phyloP scores from a whole-genome alignment of 2,113 vertebrate species.

The Serinus canaria region DNA sequence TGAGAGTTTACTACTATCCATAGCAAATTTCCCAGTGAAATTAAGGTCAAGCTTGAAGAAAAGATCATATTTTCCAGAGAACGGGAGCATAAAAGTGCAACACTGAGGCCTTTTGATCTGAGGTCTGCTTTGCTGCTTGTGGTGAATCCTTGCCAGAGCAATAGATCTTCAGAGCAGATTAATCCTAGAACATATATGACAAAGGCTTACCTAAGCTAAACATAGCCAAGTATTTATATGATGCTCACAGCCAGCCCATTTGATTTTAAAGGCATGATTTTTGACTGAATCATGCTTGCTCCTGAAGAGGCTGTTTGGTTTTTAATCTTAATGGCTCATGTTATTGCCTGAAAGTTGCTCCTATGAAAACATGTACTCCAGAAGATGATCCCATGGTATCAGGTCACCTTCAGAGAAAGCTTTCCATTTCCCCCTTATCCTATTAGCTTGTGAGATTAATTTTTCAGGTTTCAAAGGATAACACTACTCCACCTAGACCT shows the following conservation, averaged over 20 bases:
- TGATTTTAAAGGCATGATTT: not conserved
- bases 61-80: not conserved
- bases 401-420: not conserved
- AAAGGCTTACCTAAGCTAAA: not conserved
- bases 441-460: not conserved
- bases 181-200: not conserved
- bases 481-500: not conserved
- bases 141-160: not conserved
- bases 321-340: not conserved
- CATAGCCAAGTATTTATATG: not conserved
- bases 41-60: not conserved
- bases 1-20: not conserved
- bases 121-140: not conserved
- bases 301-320: not conserved
- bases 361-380: not conserved
- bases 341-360: not conserved
- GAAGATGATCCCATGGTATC: not conserved
- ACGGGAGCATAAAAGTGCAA: not conserved
- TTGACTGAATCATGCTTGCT: fast-evolving
- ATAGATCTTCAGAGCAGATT: not conserved
- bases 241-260: not conserved
- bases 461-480: not conserved
- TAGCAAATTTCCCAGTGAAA: not conserved
- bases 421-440: not conserved
- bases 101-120: not conserved